Base-by-base conservation (phyloP, 2,797 vertebrate species). In the Sebastes trivittatus region DNA sequence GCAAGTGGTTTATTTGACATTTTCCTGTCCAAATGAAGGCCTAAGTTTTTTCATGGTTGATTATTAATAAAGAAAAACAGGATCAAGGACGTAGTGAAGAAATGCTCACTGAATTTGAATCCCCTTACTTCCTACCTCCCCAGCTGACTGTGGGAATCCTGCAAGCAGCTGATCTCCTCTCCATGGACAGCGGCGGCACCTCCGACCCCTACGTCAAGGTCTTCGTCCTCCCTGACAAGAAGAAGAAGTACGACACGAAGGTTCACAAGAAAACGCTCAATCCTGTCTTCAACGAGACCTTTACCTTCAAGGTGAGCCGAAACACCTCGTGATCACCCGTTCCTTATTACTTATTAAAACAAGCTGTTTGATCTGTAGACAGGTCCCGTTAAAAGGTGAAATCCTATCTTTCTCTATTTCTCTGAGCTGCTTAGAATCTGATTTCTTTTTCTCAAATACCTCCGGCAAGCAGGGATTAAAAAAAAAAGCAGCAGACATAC, bases 261-360 rank as follows among this genome's bases (percentile, higher is more conserved):
- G 98, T 99, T 68, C 98, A 99, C 89, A 97, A 98, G 92, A 99
- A 99, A 94, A 99, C 98, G 0, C 96, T 99, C 68, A 99, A 99
- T 83, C 98, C 98, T 1, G 96, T 97, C 89, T 99, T 99, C 95
- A 99, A 99, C 0, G 98, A 99, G 90, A 97, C 97, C 27, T 99
- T 99, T 83, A 94, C 91, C 87, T 99, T 99, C 94, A 99, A 99
- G 97, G 98, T 98, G 84, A 87, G 83, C n/a, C 14, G 25, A 20
- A 74, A 67, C 54, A 46, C 6, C 65, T 59, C 4, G 1, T 7
- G 18, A 10, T 65, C 23, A 6, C 60, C 60, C 10, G 32, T 80
- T 34, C 30, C 29, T 78, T 42, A 81, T 82, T 14, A 89, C 72
- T 80, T 81, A 84, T 83, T 84, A 64, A 90, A 85, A 58, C 29